Base-by-base conservation (phyloP, 2,113 vertebrate species). In the Trinectes maculatus region DNA sequence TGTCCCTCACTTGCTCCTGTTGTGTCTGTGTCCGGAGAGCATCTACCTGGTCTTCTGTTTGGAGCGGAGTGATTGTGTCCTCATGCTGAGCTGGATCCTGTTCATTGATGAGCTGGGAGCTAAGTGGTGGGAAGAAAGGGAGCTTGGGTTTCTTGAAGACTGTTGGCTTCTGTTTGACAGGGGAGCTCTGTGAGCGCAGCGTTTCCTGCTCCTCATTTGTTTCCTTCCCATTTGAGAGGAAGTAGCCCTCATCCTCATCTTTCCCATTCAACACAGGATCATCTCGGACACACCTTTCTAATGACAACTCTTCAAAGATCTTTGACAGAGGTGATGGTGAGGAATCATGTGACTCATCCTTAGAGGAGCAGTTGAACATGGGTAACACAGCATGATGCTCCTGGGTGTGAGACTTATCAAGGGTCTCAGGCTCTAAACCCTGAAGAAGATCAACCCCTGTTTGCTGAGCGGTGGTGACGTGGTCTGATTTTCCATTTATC, bases 131-230 rank as follows among this genome's bases (percentile, higher is more conserved):
- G 66, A 94, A 65, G 1, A 94, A 88, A 25, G 92, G 90, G 61
- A 98, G 88, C 90, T 93, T 95, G 89, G 97, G 96, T 82, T 98
- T 99, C 92, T 96, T 98, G 63, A 94, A 94, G 81, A 95, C 74
- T 48, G 91, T 92, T 65, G 96, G 97, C 67, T 94, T 96, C 84
- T 93, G 96, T 92, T 93, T 94, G 79, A 91, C 85, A 13, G 92
- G 89, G 18, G 83, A 43, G 74, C 79, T 84, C 55, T 66, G 83
- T 62, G 77, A 60, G 2, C 86, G 24, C 48, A 40, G 3, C 0
- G 87, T 80, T 31, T 49, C 70, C 28, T 1, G 77, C n/a, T 36
- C 82, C 46, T 88, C 66, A 9, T 71, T 48, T 33, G 55, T 61
- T 49, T 24, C 66, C 31, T 54, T 82, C 4, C 69, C 70, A 13